Base-by-base conservation (phyloP, 2,797 vertebrate genomes). In the Sebastes taczanowskii region DNA sequence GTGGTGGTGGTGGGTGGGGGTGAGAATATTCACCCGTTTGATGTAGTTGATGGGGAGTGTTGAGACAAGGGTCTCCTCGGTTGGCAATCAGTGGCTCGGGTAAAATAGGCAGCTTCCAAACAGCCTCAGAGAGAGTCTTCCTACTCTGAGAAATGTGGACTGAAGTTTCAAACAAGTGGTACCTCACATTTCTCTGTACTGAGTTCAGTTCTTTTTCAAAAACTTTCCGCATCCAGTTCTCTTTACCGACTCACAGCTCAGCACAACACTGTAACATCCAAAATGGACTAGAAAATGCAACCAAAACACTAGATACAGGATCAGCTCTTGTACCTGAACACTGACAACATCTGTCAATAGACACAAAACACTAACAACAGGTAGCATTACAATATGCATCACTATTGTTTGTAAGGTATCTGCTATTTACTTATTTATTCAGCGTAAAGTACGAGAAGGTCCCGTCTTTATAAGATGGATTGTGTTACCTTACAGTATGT, bases 11-110 rank as follows among this genome's bases (percentile, higher is more conserved):
- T 35, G 35, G 35, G 11, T 2, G 42, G 11, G 13, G 22, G 29
- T 25, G 23, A 23, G 78, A 68, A 70, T 78, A 71, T 86, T 85
- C 76, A 68, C 72, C 69, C 4, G 52, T 84, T 84, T 89, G 83
- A 83, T 86, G 34, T 56, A 9, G 72, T 56, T 75, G 64, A 78
- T 71, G 58, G 60, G 65, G 79, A 84, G 61, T 55, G 42, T 35
- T 35, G 67, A 85, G 74, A 78, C 78, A 69, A 56, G 71, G 59
- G 72, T 80, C 69, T 76, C 59, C 71, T 84, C 46, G 49, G 58
- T 71, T 73, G 60, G 62, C 63, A 75, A 42, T 84, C 71, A 77
- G 53, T 20, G 34, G 62, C 68, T 66, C 3, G 9, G 42, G 56
- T 53, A 63, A 46, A 46, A 68, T 68, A 5, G 60, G 30, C 49